Base-by-base conservation (phyloP, 1,140 invertebrate species). In the Zaprionus vittiger region DNA sequence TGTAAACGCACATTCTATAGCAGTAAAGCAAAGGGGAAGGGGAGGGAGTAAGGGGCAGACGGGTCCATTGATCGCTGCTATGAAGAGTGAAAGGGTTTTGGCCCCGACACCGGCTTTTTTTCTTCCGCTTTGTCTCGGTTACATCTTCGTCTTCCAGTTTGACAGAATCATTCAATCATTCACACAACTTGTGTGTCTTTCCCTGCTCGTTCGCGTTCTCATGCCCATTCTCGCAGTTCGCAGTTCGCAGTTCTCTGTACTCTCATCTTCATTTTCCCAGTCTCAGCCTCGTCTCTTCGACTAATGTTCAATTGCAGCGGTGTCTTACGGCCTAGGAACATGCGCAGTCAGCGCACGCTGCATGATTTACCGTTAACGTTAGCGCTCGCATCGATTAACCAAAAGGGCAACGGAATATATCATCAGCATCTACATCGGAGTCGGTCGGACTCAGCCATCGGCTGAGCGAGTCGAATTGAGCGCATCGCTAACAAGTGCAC, bases 1-100 rank as follows among this genome's bases (percentile, higher is more conserved):
- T 75, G 73, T 64, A 66, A 76, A 71, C 54, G 67, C 67, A 28
- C 67, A 75, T 64, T 70, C 52, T 49, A 65, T 63, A 60, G 73
- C 60, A 37, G 26, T 0, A 24, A 20, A 15, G 2, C 7, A 34
- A 31, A 9, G 7, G 26, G 44, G 6, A 17, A 7, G 6, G 44
- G 14, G 1, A 15, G 28, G 47, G 12, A 6, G 17, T 0, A 11
- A 20, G 1, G 11, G n/a, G 41, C 5, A 52, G 47, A 52, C 20
- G 22, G 4, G 11, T 52, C 20, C 47, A 52, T 52, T 52, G 47
- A 52, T 24, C 20, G 47, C 20, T 12, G 47, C 47, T 12, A 20
- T 20, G 22, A 24, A 52, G 47, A 52, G 20, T 24, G 47, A 52
- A 52, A 52, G 47, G 47, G 47, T 24, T 47, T 38, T 38, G 37